Evolutionary conservation across 2,113 vertebrate genomes (phyloP), one percentile per base, ranked within the genome.

Genomic region (Malurus melanocephalus): DNA sequence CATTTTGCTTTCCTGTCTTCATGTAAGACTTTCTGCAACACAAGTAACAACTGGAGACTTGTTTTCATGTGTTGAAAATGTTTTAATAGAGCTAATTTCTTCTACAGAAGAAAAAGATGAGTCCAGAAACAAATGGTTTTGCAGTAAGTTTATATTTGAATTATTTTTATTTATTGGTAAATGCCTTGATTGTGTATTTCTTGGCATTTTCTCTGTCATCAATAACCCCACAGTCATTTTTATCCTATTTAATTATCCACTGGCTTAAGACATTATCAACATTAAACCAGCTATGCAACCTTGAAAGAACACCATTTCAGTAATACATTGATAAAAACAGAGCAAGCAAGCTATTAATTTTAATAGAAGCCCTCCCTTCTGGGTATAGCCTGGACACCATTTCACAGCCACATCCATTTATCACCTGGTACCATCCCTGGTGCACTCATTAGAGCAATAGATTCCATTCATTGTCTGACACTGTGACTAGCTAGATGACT

Each of bases 201-300:
- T 94, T 97, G 87, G 64, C 87, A 96, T 93, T 85, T 94, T 95
- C 95, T 95, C 79, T 96, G 78, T 95, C 87, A 82, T 67, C 76
- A 93, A 93, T 94, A 96, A 95, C 67, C 66, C 85, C 83, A 94
- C 77, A 74, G 13, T 80, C 42, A 84, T 95, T 97, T 94, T 94
- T 95, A 80, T 95, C 82, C 61, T 90, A 94, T 96, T 97, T 97
- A 96, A 97, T 97, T 96, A 96, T 95, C 91, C 90, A 93, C 49
- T 96, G 89, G 85, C 83, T 96, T 96, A 96, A 97, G 96, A 94
- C 66, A 96, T 96, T 97, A 97, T 97, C 96, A 96, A 91, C 89
- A 91, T 96, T 95, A 96, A 96, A 91, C 85, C 87, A 96, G 92
- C 96, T 97, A 94, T 88, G 74, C 91, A 97, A 96, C 93, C 94